Evolutionary conservation across 2,888 invertebrate species (phyloP).

Genomic region (Embidobia sp.): DNA sequence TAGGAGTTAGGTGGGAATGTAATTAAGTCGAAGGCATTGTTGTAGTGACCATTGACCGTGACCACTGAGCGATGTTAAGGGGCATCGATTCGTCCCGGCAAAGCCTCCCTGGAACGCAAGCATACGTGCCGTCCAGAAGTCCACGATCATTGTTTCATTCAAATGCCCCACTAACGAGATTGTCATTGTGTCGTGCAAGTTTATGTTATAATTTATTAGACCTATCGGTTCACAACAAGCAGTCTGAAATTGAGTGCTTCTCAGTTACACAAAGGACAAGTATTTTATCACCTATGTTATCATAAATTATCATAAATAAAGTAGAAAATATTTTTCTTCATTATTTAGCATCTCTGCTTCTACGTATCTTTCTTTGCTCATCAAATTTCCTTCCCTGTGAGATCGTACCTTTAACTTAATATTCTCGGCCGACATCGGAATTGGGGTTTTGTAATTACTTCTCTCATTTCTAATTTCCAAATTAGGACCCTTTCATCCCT

Average conservation of each 20-base stretch:
- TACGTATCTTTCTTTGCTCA: no score
- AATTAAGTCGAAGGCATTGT: slow-evolving; percentile 75
- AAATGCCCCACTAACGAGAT: slow-evolving; percentile 50
- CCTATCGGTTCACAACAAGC: not conserved
- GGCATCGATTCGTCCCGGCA: slow-evolving; percentile 68
- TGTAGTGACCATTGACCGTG: slow-evolving; percentile 73
- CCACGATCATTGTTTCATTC: slow-evolving; percentile 59
- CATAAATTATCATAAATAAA: no score
- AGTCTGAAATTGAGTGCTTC: slow-evolving; percentile 4
- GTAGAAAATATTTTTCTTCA: no score
- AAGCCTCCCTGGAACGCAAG: slow-evolving; percentile 58
- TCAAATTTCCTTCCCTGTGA: no score
- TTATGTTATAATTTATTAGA: slow-evolving; percentile 39
- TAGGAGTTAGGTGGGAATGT: slow-evolving; percentile 71
- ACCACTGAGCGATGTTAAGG: slow-evolving; percentile 69
- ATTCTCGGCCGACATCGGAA: not conserved
- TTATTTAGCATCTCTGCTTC: no score
- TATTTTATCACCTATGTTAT: no score
- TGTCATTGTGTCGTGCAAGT: slow-evolving; percentile 49
- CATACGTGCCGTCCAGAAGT: slow-evolving; percentile 44
- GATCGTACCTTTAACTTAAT: no score
- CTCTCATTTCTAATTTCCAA: not conserved
- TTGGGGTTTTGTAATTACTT: not conserved
- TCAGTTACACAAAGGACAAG: not conserved
- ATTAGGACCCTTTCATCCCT: not conserved